Conservation (phyloP, 2,113 vertebrate genomes). For the Anarrhichthys ocellatus region DNA sequence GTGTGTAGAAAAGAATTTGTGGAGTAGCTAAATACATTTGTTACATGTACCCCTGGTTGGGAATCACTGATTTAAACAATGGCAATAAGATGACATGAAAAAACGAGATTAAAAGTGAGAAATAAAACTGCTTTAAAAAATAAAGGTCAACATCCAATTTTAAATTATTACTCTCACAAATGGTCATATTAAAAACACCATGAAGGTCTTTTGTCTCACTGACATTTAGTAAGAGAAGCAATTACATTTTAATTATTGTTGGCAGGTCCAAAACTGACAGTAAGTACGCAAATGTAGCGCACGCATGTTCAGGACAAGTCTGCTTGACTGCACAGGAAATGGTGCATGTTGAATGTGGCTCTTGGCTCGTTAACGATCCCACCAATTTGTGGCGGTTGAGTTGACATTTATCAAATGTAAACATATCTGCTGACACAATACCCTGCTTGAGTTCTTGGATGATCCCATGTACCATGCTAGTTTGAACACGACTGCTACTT, state of each 20-base stretch:
- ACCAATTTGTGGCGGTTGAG: background rate
- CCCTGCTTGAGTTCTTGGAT: background rate
- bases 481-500: background rate
- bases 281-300: constrained; percentile 1
- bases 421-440: constrained; percentile 3
- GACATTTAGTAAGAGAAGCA: constrained; percentile 3
- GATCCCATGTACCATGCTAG: background rate
- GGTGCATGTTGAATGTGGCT: background rate
- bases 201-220: background rate
- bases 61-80: background rate
- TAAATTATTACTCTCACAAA: background rate
- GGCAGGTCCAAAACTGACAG: background rate
- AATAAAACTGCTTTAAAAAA: constrained; percentile 2
- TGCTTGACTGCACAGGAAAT: constrained; percentile 17
- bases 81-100: background rate
- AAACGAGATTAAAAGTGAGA: background rate
- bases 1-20: background rate
- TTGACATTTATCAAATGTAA: constrained; percentile 13
- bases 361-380: background rate
- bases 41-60: background rate
- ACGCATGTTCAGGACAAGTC: background rate
- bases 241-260: constrained; percentile 10
- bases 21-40: background rate
- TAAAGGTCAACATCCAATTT: constrained; percentile 10
- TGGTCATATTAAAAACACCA: background rate